Evolutionary conservation across 2,888 invertebrate genomes (phyloP).

Genomic region (Meteorus colon): DNA sequence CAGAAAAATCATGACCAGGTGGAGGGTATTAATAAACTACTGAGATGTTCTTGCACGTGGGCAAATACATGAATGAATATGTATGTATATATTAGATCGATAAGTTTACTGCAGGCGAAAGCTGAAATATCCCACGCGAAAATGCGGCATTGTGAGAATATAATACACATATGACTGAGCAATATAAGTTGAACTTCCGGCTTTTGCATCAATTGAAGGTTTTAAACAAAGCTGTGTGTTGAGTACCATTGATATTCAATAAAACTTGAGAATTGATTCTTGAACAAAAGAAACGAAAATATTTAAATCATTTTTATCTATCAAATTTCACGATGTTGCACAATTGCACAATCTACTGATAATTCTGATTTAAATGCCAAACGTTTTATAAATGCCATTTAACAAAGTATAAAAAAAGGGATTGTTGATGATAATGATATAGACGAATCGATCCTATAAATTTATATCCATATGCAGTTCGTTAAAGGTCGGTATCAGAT

Average conservation of each 20-base stretch:
- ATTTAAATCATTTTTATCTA: not conserved
- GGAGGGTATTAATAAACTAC: not conserved
- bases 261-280: not conserved
- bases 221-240: not conserved
- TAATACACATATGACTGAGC: not conserved
- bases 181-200: constrained; percentile 45
- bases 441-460: not conserved
- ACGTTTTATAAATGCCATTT: too few species aligned
- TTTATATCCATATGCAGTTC: not conserved
- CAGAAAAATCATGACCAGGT: not conserved
- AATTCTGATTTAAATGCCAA: too few species aligned
- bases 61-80: constrained; percentile 19
- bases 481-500: constrained; percentile 32
- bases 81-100: constrained; percentile 43
- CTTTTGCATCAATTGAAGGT: constrained; percentile 37
- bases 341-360: too few species aligned
- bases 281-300: not conserved
- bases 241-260: constrained; percentile 39
- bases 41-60: constrained; percentile 7
- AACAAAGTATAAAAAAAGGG: not conserved
- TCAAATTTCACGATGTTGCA: not conserved
- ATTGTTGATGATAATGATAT: not conserved
- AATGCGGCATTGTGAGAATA: constrained; percentile 32
- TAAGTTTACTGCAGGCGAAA: constrained; percentile 48
- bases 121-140: constrained; percentile 49